phyloP scores from a whole-genome alignment of 2,113 vertebrate genomes.

The Tragelaphus buxtoni region DNA sequence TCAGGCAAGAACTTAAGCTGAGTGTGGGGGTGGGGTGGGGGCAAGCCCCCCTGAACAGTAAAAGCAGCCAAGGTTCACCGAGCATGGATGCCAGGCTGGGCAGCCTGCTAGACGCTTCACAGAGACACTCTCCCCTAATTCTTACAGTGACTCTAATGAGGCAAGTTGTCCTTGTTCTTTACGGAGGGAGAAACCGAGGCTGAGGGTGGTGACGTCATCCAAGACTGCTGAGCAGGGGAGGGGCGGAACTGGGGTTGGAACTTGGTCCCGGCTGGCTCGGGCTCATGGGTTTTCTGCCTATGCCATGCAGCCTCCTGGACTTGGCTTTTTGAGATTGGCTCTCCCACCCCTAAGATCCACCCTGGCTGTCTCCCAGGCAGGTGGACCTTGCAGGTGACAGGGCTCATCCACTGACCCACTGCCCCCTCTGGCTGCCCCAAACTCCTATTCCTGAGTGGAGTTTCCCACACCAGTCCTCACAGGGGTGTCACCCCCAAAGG shows the following conservation, averaged over 20 bases:
- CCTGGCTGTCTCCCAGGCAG: background rate
- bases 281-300: background rate
- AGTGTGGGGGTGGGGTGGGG: too few relatives aligned
- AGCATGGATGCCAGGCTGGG: rapidly evolving
- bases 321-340: background rate
- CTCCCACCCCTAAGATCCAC: background rate
- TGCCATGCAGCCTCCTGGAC: too few relatives aligned
- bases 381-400: rapidly evolving
- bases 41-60: background rate
- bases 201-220: rapidly evolving
- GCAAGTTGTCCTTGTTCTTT: background rate
- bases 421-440: too few relatives aligned
- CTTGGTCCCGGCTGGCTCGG: background rate
- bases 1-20: conserved; percentile 79
- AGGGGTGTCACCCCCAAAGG: background rate
- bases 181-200: background rate
- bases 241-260: background rate
- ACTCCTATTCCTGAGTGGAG: background rate
- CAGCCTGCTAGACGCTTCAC: rapidly evolving
- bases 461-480: background rate
- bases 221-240: rapidly evolving
- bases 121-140: background rate
- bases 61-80: background rate
- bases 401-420: background rate
- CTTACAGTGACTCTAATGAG: background rate